Evolutionary conservation across 2,797 vertebrate genomes (phyloP).

Genomic region (Leucoraja ocellata): DNA sequence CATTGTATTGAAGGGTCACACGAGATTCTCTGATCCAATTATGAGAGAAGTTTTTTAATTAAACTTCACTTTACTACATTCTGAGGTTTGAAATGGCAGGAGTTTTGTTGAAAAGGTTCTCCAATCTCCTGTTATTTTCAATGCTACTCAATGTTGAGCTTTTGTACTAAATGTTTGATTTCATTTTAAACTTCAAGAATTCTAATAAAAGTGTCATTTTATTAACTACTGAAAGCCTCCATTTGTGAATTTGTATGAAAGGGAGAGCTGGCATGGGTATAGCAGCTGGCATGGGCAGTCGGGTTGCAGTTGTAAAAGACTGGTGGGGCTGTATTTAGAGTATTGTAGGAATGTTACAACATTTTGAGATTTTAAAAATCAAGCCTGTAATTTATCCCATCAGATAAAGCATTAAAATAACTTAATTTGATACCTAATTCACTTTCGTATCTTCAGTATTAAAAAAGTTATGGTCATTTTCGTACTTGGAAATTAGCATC

Average conservation of each 20-base stretch:
- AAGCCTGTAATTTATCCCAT: too few species aligned
- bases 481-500: too few species aligned
- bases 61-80: slow-evolving; percentile 20
- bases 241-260: neutral
- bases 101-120: neutral
- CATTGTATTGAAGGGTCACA: neutral
- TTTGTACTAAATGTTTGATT: slow-evolving; percentile 37
- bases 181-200: slow-evolving; percentile 37
- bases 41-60: neutral
- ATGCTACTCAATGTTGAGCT: neutral
- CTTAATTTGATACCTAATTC: too few species aligned
- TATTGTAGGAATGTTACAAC: too few species aligned
- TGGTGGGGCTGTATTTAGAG: too few species aligned
- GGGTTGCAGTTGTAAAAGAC: too few species aligned
- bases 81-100: neutral
- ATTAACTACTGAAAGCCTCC: slow-evolving; percentile 19
- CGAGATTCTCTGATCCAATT: slow-evolving; percentile 13
- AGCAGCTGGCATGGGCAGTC: too few species aligned
- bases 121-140: neutral
- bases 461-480: too few species aligned
- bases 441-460: too few species aligned
- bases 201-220: slow-evolving; percentile 36
- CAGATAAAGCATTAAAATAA: too few species aligned
- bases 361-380: too few species aligned
- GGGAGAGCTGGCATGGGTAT: neutral